phyloP scores from a whole-genome alignment of 2,888 invertebrate genomes.

The Nemotelus pantherinus region DNA sequence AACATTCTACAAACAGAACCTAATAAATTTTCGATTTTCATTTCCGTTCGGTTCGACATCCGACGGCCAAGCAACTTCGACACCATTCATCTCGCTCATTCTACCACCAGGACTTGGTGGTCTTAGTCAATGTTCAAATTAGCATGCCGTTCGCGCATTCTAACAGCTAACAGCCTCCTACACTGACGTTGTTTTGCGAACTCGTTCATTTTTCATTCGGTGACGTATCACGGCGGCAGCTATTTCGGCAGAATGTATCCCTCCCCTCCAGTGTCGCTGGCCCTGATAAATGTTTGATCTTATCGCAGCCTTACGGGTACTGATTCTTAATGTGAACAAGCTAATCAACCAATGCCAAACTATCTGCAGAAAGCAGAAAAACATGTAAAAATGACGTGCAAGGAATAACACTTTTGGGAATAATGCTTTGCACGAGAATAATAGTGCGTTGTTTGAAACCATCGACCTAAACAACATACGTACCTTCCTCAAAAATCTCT shows the following conservation, averaged over 20 bases:
- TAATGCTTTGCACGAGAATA: no score
- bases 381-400: conserved; percentile 30
- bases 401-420: conserved; percentile 17
- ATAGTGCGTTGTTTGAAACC: no score
- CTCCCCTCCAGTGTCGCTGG: not conserved
- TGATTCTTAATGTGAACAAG: not conserved
- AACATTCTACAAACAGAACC: no score
- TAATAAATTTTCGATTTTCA: not conserved
- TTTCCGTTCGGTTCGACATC: conserved; percentile 9
- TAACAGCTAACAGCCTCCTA: conserved; percentile 21
- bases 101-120: no score
- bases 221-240: not conserved
- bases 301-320: not conserved
- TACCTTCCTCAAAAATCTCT: conserved; percentile 88
- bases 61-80: not conserved
- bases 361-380: not conserved
- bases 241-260: not conserved
- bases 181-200: not conserved
- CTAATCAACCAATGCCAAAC: not conserved
- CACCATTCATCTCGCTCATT: no score
- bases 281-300: conserved; percentile 11
- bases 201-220: conserved; percentile 18
- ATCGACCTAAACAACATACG: not conserved
- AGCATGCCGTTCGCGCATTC: conserved; percentile 1
- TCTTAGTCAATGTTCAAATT: not conserved